Percentiles rank a stretch among this genome's conserved stretches.
Conservation (phyloP, 2,888 invertebrate genomes). For the Ichneumoninae sp. region DNA sequence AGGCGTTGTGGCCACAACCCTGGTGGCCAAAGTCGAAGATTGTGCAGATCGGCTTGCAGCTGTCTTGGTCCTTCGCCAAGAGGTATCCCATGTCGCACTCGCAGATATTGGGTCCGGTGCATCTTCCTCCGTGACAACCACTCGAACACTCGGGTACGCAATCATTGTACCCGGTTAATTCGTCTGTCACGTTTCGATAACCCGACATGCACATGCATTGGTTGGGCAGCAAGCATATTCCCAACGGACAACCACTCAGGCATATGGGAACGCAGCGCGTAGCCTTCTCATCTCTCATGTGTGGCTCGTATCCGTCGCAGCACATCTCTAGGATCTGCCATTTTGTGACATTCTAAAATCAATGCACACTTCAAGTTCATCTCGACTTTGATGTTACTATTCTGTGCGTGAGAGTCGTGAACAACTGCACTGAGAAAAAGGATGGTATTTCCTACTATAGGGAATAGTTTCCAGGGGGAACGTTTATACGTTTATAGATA, state of each 20-base stretch:
- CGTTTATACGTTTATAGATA: too few relatives aligned
- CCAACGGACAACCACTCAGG: slow-evolving; percentile 48
- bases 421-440: too few relatives aligned
- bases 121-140: slow-evolving; percentile 83
- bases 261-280: slow-evolving; percentile 59
- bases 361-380: background rate
- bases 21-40: background rate
- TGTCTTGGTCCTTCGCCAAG: slow-evolving; percentile 52
- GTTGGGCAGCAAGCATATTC: slow-evolving; percentile 55
- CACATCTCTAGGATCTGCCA: slow-evolving; percentile 57
- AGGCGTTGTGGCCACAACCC: slow-evolving; percentile 38
- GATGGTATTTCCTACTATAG: too few relatives aligned
- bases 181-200: slow-evolving; percentile 37
- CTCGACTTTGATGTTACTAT: background rate
- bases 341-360: slow-evolving; percentile 49
- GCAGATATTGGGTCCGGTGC: slow-evolving; percentile 81
- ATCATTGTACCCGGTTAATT: slow-evolving; percentile 16
- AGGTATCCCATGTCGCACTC: slow-evolving; percentile 81
- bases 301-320: slow-evolving; percentile 60
- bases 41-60: slow-evolving; percentile 50
- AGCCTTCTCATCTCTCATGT: background rate
- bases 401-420: background rate
- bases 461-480: too few relatives aligned
- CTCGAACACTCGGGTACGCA: slow-evolving; percentile 81
- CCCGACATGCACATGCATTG: slow-evolving; percentile 58